A percentile compares a stretch with the other conserved stretches of the same genome.
These are phyloP conservation scores for Myxocyprinus asiaticus DNA, from an alignment of 2,113 vertebrate genomes.

Conservation along the genomic window DNA sequence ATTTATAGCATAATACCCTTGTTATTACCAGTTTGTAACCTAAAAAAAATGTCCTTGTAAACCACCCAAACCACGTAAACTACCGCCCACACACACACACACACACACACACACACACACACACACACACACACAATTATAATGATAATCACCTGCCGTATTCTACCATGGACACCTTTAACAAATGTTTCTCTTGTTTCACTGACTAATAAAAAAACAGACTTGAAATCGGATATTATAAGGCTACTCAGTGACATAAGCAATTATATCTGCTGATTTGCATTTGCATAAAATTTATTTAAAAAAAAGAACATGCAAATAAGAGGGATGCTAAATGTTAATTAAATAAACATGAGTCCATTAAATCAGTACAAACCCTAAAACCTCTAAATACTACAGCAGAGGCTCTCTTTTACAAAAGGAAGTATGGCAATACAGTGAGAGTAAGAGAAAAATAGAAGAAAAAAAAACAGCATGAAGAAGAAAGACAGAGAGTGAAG, in stretches of 20 bases:
- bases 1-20: no score
- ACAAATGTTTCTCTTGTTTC: no score
- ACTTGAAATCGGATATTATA: no score
- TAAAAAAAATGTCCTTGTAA: no score
- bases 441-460: not conserved
- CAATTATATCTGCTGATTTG: not conserved
- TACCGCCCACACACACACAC: no score
- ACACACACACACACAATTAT: no score
- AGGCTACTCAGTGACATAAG: not conserved
- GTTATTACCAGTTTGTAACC: no score
- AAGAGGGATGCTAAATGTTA: not conserved
- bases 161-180: no score
- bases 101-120: no score
- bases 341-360: not conserved
- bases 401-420: not conserved
- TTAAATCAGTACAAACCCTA: not conserved
- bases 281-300: not conserved
- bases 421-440: not conserved
- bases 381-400: not conserved
- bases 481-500: not conserved
- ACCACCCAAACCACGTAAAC: no score
- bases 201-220: no score
- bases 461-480: not conserved
- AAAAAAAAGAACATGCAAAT: not conserved
- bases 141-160: no score